phyloP scores from a whole-genome alignment of 2,888 invertebrate species.

The Crossocerus cetratus region DNA sequence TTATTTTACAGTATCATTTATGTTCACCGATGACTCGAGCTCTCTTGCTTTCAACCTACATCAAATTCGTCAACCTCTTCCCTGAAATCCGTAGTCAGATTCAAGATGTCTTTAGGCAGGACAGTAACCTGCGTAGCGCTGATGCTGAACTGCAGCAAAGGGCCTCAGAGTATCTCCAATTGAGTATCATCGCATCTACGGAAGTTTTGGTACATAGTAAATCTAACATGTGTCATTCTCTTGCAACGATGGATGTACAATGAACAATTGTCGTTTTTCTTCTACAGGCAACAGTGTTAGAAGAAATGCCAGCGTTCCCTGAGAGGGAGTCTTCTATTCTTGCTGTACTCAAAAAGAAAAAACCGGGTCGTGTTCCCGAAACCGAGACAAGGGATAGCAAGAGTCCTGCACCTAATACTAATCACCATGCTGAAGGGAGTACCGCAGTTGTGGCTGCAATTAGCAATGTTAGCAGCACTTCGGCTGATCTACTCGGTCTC shows the following conservation, averaged over 20 bases:
- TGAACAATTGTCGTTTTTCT: not conserved
- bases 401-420: slow-evolving; percentile 82
- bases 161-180: slow-evolving; percentile 97
- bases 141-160: slow-evolving; percentile 99
- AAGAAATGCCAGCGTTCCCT: slow-evolving; percentile 99
- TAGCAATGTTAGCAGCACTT: slow-evolving; percentile 78
- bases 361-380: slow-evolving; percentile 95
- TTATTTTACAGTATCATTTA: slow-evolving; percentile 86
- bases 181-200: slow-evolving; percentile 96
- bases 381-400: slow-evolving; percentile 90
- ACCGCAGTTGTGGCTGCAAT: slow-evolving; percentile 67
- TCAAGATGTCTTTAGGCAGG: slow-evolving; percentile 95
- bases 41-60: slow-evolving; percentile 96
- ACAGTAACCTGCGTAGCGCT: slow-evolving; percentile 97
- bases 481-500: slow-evolving; percentile 91
- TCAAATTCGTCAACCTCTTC: slow-evolving; percentile 99
- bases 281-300: slow-evolving; percentile 93
- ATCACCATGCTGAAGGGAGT: slow-evolving; percentile 78
- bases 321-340: slow-evolving; percentile 98
- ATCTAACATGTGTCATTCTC: not conserved
- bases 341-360: slow-evolving; percentile 98
- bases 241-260: not conserved
- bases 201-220: slow-evolving; percentile 87
- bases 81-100: slow-evolving; percentile 98
- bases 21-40: slow-evolving; percentile 98